Percentiles rank a stretch among this genome's conserved stretches.
These are phyloP conservation scores for Actinostola sp. DNA, from an alignment of 92 coral and sea anemone species.

Conservation along the genomic window DNA sequence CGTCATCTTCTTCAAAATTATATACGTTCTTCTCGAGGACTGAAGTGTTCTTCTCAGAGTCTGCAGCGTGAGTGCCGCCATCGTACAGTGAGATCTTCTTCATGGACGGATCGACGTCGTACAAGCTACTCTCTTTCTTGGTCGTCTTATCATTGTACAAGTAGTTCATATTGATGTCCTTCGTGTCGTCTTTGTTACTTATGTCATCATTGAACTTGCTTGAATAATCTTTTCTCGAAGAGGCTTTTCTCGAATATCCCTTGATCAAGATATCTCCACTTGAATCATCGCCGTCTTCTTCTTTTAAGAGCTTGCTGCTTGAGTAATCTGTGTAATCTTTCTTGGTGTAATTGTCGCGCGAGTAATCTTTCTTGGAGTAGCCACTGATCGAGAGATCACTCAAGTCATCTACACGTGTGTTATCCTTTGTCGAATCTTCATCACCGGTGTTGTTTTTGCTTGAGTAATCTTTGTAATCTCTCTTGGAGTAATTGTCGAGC, in stretches of 20 bases:
- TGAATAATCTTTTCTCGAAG: too few species aligned
- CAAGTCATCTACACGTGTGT: not conserved
- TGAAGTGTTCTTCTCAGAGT: not conserved
- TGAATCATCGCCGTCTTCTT: not conserved
- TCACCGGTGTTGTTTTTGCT: too few species aligned
- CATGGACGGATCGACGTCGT: not conserved
- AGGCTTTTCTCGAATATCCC: not conserved
- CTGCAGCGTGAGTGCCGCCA: too few species aligned
- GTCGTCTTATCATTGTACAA: not conserved
- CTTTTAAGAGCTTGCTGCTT: not conserved
- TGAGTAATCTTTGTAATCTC: not conserved
- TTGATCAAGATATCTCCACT: not conserved
- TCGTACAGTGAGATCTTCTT: conserved; percentile 1
- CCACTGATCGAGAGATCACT: not conserved
- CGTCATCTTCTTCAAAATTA: conserved; percentile 20
- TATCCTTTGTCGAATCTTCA: not conserved
- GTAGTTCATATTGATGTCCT: not conserved
- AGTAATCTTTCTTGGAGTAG: conserved; percentile 1
- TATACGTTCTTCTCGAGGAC: conserved; percentile 2
- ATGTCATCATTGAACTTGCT: not conserved
- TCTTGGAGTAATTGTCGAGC: not conserved
- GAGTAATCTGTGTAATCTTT: not conserved
- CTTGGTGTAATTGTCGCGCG: not conserved
- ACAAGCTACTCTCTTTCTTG: not conserved
- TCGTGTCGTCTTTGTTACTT: not conserved